These are phyloP conservation scores for Cephonodes hylas DNA, from an alignment of 2,888 invertebrate genomes.

Conservation along the genomic window DNA sequence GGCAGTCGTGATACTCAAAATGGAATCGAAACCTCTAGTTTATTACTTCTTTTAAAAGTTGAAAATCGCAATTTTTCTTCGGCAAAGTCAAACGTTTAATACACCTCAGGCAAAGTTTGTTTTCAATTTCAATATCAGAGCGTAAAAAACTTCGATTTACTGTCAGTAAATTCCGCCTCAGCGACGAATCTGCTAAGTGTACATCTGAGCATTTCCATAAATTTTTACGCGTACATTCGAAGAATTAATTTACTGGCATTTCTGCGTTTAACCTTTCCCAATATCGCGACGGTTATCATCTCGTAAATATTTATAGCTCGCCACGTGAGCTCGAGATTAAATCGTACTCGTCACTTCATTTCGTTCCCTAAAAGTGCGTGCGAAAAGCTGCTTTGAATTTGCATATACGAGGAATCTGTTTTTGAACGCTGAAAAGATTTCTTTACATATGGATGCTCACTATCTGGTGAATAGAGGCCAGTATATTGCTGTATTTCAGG, in stretches of 20 bases:
- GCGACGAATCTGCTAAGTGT: neutral
- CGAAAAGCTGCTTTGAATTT: neutral
- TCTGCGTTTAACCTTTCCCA: conserved; percentile 33
- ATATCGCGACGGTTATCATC: conserved; percentile 33
- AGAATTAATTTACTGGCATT: conserved; percentile 17
- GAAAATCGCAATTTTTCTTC: no score
- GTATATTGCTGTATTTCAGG: no score
- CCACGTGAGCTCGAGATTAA: conserved; percentile 41
- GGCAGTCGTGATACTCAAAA: no score
- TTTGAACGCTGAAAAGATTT: no score
- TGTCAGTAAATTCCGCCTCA: neutral
- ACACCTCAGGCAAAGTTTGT: no score
- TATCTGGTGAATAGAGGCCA: no score
- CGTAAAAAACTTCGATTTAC: neutral
- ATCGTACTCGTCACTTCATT: conserved; percentile 38
- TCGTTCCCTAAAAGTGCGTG: conserved; percentile 21
- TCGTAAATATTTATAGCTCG: conserved; percentile 57
- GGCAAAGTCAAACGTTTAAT: no score
- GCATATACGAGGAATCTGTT: neutral
- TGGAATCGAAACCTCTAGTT: no score
- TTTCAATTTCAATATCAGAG: no score
- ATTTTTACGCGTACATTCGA: conserved; percentile 13
- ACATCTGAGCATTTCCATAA: neutral
- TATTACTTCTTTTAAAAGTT: no score
- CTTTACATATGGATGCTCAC: no score